Evolutionary conservation across 37 sponge, comb jelly and placozoan species (phyloP).

Genomic region (Oscarella lobularis): DNA sequence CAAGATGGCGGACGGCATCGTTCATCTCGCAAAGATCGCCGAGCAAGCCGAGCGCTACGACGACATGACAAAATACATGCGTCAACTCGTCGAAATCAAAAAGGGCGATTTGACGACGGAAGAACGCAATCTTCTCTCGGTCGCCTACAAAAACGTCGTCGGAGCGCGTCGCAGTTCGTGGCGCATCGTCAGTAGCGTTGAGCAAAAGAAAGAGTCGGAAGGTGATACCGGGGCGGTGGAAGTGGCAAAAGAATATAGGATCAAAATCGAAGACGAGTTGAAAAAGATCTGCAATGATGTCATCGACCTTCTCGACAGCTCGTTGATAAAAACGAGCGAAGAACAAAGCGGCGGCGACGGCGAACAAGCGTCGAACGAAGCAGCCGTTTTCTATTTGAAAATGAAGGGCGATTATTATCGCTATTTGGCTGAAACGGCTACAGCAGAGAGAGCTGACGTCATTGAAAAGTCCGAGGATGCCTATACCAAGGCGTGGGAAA

Average conservation of each 20-base stretch:
- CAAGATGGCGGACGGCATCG: not conserved
- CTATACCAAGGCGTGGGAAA: not conserved
- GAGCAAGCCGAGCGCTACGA: conserved; percentile 89
- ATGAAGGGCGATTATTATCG: conserved; percentile 98
- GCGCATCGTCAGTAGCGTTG: conserved; percentile 53
- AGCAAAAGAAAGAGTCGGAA: conserved; percentile 23
- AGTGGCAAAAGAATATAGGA: conserved; percentile 41
- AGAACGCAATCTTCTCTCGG: conserved; percentile 60
- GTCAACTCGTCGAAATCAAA: conserved; percentile 19
- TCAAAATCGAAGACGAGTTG: conserved; percentile 62
- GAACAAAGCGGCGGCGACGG: too few species aligned
- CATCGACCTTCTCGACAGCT: conserved; percentile 23
- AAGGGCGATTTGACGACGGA: conserved; percentile 27
- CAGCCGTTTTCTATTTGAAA: conserved; percentile 82
- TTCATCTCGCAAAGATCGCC: conserved; percentile 67
- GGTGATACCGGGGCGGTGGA: conserved; percentile 13
- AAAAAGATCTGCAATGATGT: conserved; percentile 69
- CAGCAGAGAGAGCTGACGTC: too few species aligned
- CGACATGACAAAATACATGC: conserved; percentile 58
- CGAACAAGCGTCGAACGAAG: too few species aligned
- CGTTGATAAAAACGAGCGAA: conserved; percentile 26
- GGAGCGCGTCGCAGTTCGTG: conserved; percentile 60
- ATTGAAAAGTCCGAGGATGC: not conserved
- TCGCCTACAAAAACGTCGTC: conserved; percentile 81
- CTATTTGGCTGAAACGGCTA: conserved; percentile 74